Evolutionary conservation across 2,888 invertebrate genomes (phyloP).

Genomic region (Dione vanillae): DNA sequence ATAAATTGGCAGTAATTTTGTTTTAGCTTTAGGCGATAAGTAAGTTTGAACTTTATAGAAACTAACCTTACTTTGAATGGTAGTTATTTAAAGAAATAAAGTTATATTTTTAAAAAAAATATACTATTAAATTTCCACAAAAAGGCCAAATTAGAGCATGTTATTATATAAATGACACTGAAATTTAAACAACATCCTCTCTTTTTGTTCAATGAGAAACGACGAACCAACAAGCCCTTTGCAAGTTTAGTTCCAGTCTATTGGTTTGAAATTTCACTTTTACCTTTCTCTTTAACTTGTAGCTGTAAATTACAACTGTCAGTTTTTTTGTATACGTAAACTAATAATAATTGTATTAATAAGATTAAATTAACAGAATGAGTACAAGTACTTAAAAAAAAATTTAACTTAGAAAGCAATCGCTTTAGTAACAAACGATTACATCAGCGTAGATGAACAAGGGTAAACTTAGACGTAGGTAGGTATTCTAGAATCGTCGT

Average conservation of each 20-base stretch:
- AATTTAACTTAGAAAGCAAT: slow-evolving; percentile 34
- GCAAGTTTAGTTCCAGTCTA: slow-evolving; percentile 27
- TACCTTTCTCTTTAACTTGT: slow-evolving; percentile 32
- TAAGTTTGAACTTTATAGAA: slow-evolving; percentile 1
- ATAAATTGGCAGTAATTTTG: slow-evolving; percentile 10
- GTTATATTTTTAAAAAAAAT: too few relatives aligned
- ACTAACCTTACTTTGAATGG: not conserved
- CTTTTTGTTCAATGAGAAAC: slow-evolving; percentile 4
- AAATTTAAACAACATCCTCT: too few relatives aligned
- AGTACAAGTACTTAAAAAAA: slow-evolving; percentile 4
- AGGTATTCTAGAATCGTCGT: slow-evolving; percentile 69
- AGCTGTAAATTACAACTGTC: slow-evolving; percentile 9
- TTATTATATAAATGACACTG: too few relatives aligned
- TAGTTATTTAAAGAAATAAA: not conserved
- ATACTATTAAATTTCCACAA: too few relatives aligned
- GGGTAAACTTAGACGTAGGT: slow-evolving; percentile 64
- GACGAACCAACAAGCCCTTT: slow-evolving; percentile 20
- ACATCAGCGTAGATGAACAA: slow-evolving; percentile 66
- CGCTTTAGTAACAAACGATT: slow-evolving; percentile 66
- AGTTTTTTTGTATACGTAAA: not conserved
- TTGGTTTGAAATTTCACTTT: slow-evolving; percentile 32
- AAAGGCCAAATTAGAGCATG: too few relatives aligned
- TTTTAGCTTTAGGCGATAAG: not conserved
- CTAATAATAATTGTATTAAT: not conserved
- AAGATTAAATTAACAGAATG: not conserved